Evolutionary conservation across 2,888 invertebrate genomes (phyloP).

Genomic region (Falcaria lacertinaria): DNA sequence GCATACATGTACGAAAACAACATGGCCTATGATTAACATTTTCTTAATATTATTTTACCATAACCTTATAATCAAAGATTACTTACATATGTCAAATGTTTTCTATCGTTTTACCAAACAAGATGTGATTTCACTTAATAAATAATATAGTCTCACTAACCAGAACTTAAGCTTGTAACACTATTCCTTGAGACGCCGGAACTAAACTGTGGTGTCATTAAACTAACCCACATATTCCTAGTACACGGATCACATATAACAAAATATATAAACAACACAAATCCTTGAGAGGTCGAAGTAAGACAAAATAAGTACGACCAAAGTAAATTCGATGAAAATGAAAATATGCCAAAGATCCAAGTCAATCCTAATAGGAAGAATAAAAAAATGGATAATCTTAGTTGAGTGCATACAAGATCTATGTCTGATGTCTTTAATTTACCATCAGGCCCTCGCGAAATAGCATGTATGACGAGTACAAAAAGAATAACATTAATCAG

Average conservation of each 20-base stretch:
- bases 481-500: constrained; percentile 76
- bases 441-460: constrained; percentile 71
- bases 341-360: constrained; percentile 81
- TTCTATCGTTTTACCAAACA: too few species aligned
- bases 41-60: too few species aligned
- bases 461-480: constrained; percentile 73
- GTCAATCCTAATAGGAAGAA: constrained; percentile 81
- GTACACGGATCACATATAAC: constrained; percentile 77
- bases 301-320: constrained; percentile 82
- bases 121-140: too few species aligned
- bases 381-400: constrained; percentile 77
- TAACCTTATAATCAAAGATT: too few species aligned
- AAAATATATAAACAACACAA: constrained; percentile 81
- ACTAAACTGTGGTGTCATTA: constrained; percentile 56
- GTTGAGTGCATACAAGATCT: constrained; percentile 66
- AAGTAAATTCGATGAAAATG: constrained; percentile 65
- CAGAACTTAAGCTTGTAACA: constrained; percentile 46
- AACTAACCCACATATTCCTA: constrained; percentile 71
- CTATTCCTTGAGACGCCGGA: constrained; percentile 48
- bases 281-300: constrained; percentile 82
- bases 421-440: constrained; percentile 63
- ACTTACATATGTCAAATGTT: too few species aligned
- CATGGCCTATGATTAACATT: too few species aligned
- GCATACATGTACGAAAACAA: too few species aligned
- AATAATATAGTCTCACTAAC: constrained; percentile 3